Evolutionary conservation across 2,888 invertebrate genomes (phyloP).

Genomic region (Drosophila merina): DNA sequence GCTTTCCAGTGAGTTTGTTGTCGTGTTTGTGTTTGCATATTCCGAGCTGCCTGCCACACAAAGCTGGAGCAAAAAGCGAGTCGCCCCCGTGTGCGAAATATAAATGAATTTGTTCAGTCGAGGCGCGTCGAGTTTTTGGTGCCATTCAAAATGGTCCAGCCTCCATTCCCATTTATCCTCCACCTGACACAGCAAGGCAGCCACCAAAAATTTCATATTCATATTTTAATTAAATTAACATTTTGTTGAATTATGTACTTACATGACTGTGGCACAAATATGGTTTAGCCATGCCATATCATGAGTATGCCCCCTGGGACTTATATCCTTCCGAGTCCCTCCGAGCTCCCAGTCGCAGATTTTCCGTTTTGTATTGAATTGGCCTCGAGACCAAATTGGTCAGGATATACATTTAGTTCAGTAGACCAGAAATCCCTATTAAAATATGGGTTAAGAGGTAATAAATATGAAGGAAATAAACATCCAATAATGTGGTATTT

Average conservation of each 20-base stretch:
- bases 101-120: conserved; percentile 72
- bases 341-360: background rate
- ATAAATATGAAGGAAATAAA: background rate
- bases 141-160: conserved; percentile 51
- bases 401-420: conserved; percentile 44
- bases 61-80: conserved; percentile 19
- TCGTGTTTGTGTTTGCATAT: conserved; percentile 26
- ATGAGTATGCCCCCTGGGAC: conserved; percentile 47
- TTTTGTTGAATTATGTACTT: conserved; percentile 71
- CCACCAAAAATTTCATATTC: conserved; percentile 66
- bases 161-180: conserved; percentile 5
- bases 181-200: conserved; percentile 39
- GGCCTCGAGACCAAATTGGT: conserved; percentile 35
- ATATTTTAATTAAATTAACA: conserved; percentile 77
- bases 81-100: conserved; percentile 36
- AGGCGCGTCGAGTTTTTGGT: conserved; percentile 51
- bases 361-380: conserved; percentile 44
- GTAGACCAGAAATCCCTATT: conserved; percentile 59
- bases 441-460: conserved; percentile 32
- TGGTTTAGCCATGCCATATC: conserved; percentile 38
- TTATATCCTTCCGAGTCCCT: conserved; percentile 15
- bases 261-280: conserved; percentile 46
- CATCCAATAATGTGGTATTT: background rate
- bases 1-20: conserved; percentile 9
- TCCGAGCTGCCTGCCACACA: conserved; percentile 41